Base-by-base conservation (phyloP, 2,888 invertebrate genomes). In the Automeris io region DNA sequence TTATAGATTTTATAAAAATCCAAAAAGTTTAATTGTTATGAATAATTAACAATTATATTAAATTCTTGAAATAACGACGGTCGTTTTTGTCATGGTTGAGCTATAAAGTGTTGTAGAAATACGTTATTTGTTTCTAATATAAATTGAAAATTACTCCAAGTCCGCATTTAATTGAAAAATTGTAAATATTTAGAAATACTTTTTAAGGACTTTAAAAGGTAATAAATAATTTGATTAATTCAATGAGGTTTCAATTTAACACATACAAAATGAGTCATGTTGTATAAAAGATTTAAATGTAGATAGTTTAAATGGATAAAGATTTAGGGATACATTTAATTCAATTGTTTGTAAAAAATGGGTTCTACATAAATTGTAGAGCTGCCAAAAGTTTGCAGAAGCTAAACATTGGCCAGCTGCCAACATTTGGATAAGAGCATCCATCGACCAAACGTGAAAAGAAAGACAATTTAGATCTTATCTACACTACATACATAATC, bases 381-480 rank as follows among this genome's bases (percentile, higher is more conserved):
- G 44, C 45, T 56, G 55, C 57, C 58, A 50, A 59, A 61, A 58
- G 50, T 62, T 57, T 21, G 40, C 35, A 40, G 50, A 50, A 49
- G 49, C 47, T 49, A 50, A 46, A 46, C 40, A 42, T 40, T 54
- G 55, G 54, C 50, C 26, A 7, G 6, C 32, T 16, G 55, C 57
- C 60, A 56, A 24, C 7, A 21, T 34, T 29, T 21, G 13, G 19
- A 39, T 33, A 33, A 33, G 39, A 26, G 21, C 26, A 16, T 18
- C 19, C 18, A 24, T 32, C 25, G 33, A 23, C 24, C 18, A 33
- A 26, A 19, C 16, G 19, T 18, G 40, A 32, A 25, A 18, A 24
- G 24, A 8, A 21, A 40, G 32, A 33, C 33, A 21, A 16, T 21
- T n/a, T n/a, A n/a, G n/a, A n/a, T n/a, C n/a, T n/a, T n/a, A n/a